Percentiles rank a stretch among this genome's conserved stretches.
Conservation (phyloP, 2,797 vertebrate species). For the Acrocephalus scirpaceus region DNA sequence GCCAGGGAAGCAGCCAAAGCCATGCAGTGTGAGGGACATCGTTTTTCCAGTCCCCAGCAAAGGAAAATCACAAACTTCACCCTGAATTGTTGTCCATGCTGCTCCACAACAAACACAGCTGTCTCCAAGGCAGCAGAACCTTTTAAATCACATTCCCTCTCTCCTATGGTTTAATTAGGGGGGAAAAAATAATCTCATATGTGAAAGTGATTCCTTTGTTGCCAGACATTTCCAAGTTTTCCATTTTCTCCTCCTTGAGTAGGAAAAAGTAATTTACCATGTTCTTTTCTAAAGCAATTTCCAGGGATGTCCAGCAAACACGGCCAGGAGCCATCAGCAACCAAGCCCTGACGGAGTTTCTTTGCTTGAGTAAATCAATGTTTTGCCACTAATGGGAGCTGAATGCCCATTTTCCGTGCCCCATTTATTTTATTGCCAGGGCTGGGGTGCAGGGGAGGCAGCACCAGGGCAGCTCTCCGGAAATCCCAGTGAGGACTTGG, state of each 20-base stretch:
- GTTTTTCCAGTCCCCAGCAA: neutral
- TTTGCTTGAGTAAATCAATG: neutral
- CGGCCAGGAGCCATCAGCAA: accelerated
- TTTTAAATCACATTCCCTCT: neutral
- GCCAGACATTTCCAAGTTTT: neutral
- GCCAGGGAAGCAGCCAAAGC: neutral
- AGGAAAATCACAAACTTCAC: neutral
- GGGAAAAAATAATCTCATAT: accelerated
- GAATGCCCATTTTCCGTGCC: neutral
- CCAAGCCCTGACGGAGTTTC: neutral
- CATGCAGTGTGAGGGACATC: accelerated
- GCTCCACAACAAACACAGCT: neutral
- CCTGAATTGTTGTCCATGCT: accelerated
- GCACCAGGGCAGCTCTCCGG: accelerated
- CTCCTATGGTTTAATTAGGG: neutral
- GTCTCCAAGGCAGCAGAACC: neutral
- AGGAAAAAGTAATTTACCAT: neutral
- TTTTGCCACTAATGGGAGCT: neutral
- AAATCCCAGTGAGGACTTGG: accelerated
- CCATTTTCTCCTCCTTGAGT: neutral
- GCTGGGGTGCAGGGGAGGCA: neutral
- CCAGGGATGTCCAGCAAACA: neutral
- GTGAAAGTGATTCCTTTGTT: neutral
- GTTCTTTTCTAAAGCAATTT: neutral
- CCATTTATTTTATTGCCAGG: neutral